Evolutionary conservation across 2,797 vertebrate species (phyloP).

Genomic region (Bucorvus abyssinicus): DNA sequence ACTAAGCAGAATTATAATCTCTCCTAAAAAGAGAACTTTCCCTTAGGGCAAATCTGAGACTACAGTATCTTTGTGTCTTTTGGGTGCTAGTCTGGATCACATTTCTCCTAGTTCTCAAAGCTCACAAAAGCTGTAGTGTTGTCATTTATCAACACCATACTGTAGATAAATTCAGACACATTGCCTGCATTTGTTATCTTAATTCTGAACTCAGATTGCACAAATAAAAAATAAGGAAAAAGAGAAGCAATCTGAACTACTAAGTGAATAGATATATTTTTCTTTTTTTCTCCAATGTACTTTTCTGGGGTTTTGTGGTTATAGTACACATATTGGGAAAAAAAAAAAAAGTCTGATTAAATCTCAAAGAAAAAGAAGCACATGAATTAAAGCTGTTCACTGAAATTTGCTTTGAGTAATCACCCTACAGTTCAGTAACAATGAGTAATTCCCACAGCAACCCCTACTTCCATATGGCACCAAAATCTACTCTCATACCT

Average conservation of each 20-base stretch:
- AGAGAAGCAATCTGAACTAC: neutral
- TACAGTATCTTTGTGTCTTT: neutral
- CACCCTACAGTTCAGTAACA: conserved; percentile 29
- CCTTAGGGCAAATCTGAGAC: neutral
- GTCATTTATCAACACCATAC: neutral
- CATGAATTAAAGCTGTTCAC: neutral
- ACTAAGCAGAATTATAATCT: neutral
- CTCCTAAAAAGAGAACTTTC: neutral
- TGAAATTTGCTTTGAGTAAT: conserved; percentile 37
- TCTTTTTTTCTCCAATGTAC: neutral
- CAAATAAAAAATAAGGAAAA: neutral
- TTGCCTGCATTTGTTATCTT: neutral
- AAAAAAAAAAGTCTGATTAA: neutral
- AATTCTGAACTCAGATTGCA: neutral
- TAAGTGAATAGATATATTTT: neutral
- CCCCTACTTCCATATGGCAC: conserved; percentile 42
- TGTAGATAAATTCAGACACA: neutral
- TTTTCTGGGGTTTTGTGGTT: neutral
- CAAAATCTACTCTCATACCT: neutral
- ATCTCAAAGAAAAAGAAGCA: neutral
- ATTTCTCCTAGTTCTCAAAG: neutral
- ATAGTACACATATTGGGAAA: neutral
- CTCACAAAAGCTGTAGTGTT: neutral
- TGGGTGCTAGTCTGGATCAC: neutral
- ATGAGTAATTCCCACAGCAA: conserved; percentile 47